Evolutionary conservation across 2,113 vertebrate genomes (phyloP).

Genomic region (Austrofundulus limnaeus): DNA sequence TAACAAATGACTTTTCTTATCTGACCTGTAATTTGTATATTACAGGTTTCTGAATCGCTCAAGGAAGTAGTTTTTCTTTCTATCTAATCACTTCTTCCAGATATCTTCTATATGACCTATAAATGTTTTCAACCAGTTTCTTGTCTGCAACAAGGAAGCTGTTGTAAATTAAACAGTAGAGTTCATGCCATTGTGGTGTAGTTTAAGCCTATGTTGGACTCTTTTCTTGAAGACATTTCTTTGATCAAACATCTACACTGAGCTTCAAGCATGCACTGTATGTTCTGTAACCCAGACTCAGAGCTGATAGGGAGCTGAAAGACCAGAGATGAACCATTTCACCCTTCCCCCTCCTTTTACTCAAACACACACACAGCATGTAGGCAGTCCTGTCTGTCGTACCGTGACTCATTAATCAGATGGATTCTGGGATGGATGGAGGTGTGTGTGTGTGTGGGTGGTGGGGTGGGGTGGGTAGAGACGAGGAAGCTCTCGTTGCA

Average conservation of each 20-base stretch:
- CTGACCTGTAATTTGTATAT: slow-evolving; percentile 18
- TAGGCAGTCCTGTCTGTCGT: slow-evolving; percentile 53
- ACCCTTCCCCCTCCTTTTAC: slow-evolving; percentile 46
- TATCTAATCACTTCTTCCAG: slow-evolving; percentile 18
- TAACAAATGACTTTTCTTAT: slow-evolving; percentile 54
- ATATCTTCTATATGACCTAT: background rate
- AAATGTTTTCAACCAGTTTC: background rate
- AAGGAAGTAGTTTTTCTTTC: slow-evolving; percentile 39
- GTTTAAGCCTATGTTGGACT: background rate
- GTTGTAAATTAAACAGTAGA: slow-evolving; percentile 36
- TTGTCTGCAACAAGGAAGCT: slow-evolving; percentile 2
- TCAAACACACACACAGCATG: slow-evolving; percentile 26
- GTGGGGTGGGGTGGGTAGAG: slow-evolving; percentile 18
- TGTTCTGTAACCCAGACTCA: slow-evolving; percentile 26
- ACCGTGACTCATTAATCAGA: slow-evolving; percentile 70
- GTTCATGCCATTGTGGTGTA: slow-evolving; percentile 8
- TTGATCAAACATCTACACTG: slow-evolving; percentile 1
- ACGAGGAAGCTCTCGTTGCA: slow-evolving; percentile 54
- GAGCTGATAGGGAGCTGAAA: slow-evolving; percentile 1
- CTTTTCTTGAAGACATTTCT: background rate
- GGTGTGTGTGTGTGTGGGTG: slow-evolving; percentile 12
- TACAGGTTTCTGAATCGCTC: slow-evolving; percentile 36
- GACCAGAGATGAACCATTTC: slow-evolving; percentile 25
- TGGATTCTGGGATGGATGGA: slow-evolving; percentile 33
- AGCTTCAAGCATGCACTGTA: slow-evolving; percentile 1